Evolutionary conservation across 1,140 invertebrate genomes (phyloP), one percentile per base, ranked within the genome.

Genomic region (Sipha flava): DNA sequence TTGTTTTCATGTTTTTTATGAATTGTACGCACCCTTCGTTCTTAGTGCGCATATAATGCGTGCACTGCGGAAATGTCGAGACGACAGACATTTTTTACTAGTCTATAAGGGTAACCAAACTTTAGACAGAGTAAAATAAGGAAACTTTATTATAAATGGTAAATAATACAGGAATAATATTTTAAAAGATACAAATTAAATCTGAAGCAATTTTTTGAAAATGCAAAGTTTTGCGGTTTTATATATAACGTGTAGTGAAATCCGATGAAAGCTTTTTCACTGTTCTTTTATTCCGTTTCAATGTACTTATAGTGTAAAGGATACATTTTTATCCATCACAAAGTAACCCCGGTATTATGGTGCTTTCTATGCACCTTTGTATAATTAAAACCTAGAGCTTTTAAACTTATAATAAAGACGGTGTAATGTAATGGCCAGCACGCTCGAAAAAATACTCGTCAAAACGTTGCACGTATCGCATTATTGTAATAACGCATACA

Each of bases 191-290:
- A 73, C 31, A 73, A 31, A 31, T 49, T 9, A n/a, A 5, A 23
- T 21, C 26, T 26, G 18, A 52, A 73, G 70, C 52, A 31, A 73
- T 73, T 52, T n/a, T 73, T 73, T 34, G 18, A 52, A 73, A 73
- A 34, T 52, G 29, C 47, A n/a, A 52, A 73, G 45, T 73, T 52
- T 26, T 9, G 4, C 12, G 4, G 23, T 45, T 16, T 18, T 4
- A 43, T 68, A 40, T 40, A 40, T 40, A 10, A 6, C 10, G 37
- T 10, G 10, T 40, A 68, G 34, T 37, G 23, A 37, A 43, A 26
- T 45, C 23, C 31, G 23, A 68, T 45, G 37, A 45, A 68, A 68
- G n/a, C n/a, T 5, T 45, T 45, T 68, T 43, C 34, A 16, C 37
- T 45, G 21, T 45, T 68, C 6, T 45, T 26, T 68, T 68, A 18